phyloP scores from a whole-genome alignment of 2,888 invertebrate species.

The Emmelina monodactyla region DNA sequence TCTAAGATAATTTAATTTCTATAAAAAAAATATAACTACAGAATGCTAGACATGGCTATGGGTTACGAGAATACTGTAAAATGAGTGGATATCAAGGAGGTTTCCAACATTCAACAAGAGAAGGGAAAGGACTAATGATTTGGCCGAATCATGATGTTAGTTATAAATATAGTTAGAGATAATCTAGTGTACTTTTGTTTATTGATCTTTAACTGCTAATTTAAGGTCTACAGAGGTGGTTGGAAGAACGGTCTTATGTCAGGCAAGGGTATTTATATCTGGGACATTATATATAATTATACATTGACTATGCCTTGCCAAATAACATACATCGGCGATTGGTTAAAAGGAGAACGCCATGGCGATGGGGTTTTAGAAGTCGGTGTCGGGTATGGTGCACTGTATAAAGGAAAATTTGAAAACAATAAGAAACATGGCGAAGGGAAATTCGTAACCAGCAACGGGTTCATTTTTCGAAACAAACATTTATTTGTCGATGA shows the following conservation, averaged over 20 bases:
- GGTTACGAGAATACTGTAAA: constrained; percentile 41
- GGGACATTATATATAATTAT: constrained; percentile 61
- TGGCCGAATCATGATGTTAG: constrained; percentile 69
- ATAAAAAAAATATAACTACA: constrained; percentile 16
- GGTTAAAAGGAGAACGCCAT: constrained; percentile 60
- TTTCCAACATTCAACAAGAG: constrained; percentile 54
- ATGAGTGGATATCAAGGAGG: constrained; percentile 61
- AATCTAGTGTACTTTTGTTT: too few species aligned
- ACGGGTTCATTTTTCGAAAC: constrained; percentile 54
- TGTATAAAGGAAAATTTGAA: constrained; percentile 63
- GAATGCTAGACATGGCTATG: constrained; percentile 51
- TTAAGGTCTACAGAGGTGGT: constrained; percentile 68
- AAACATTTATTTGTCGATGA: constrained; percentile 60
- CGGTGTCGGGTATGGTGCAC: constrained; percentile 60
- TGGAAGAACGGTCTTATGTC: constrained; percentile 66
- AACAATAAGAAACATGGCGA: constrained; percentile 65
- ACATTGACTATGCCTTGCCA: constrained; percentile 60
- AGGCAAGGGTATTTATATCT: constrained; percentile 67
- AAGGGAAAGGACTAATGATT: constrained; percentile 68
- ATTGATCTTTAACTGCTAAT: too few species aligned
- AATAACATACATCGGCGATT: constrained; percentile 59
- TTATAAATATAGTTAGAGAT: too few species aligned
- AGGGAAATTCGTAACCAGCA: constrained; percentile 63
- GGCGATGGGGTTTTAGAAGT: constrained; percentile 57
- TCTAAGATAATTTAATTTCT: too few species aligned